A percentile compares a stretch with the other conserved stretches of the same genome.
These are phyloP conservation scores for Corythornis leucogaster DNA, from an alignment of 2,797 vertebrate species.

Conservation along the genomic window DNA sequence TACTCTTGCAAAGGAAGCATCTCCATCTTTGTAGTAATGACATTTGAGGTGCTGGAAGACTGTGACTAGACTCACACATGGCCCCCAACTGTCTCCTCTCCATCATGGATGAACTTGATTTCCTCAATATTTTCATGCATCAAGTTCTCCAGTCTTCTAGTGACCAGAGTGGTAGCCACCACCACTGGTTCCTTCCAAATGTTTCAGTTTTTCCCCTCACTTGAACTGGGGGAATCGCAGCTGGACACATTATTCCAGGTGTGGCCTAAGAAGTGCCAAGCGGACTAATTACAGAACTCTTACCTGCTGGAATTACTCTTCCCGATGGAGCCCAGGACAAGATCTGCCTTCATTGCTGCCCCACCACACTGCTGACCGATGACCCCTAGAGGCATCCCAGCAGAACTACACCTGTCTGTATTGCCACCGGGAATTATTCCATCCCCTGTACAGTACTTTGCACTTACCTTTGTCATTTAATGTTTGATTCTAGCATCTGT, in stretches of 20 bases:
- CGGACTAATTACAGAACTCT: not conserved
- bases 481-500: not conserved
- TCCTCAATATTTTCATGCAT: not conserved
- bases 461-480: not conserved
- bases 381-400: not conserved
- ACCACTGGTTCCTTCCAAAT: not conserved
- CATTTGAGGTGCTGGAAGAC: not conserved
- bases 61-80: not conserved
- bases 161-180: not conserved
- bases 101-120: not conserved
- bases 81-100: not conserved
- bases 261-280: not conserved
- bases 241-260: not conserved
- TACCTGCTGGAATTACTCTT: not conserved
- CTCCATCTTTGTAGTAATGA: not conserved
- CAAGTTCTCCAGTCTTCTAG: not conserved
- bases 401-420: not conserved
- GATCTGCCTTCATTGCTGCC: not conserved
- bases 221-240: not conserved
- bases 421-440: not conserved
- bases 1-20: not conserved
- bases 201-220: not conserved
- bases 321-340: not conserved
- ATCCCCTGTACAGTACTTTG: not conserved
- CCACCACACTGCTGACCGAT: not conserved